Conservation (phyloP, 2,797 vertebrate genomes). For the Carduelis carduelis region DNA sequence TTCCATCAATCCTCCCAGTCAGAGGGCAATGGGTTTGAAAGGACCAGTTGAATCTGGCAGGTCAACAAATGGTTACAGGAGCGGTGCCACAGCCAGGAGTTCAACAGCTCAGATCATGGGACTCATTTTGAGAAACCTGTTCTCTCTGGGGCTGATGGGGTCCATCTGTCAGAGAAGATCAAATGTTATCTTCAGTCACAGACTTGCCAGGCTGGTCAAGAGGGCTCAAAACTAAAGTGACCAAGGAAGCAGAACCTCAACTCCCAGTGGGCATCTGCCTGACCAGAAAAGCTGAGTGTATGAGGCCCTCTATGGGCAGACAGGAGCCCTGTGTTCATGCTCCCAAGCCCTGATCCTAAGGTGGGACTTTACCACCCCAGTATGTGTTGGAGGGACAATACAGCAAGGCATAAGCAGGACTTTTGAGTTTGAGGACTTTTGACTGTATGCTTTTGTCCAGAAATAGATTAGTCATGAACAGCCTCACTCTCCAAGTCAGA, state of each 20-base stretch:
- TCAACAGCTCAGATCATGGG: not conserved
- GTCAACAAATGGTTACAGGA: not conserved
- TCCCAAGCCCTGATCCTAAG: not conserved
- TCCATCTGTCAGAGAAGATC: not conserved
- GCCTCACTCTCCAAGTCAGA: not conserved
- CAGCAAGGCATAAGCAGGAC: not conserved
- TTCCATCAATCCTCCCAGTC: not conserved
- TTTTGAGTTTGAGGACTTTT: not conserved
- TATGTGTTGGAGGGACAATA: not conserved
- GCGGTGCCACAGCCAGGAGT: not conserved
- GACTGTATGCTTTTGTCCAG: not conserved
- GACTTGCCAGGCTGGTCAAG: not conserved
- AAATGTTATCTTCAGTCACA: not conserved
- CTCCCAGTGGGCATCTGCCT: too few relatives aligned
- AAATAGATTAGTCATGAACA: not conserved
- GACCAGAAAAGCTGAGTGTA: not conserved
- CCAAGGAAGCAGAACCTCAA: not conserved
- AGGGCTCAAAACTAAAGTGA: not conserved
- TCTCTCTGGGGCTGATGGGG: too few relatives aligned
- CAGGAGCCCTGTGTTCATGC: not conserved
- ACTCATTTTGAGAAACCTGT: not conserved
- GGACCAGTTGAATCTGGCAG: not conserved
- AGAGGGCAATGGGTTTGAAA: not conserved
- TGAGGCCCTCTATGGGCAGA: not conserved
- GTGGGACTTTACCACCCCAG: not conserved